Base-by-base conservation (phyloP, 2,113 vertebrate genomes). In the Tragelaphus imberbis region DNA sequence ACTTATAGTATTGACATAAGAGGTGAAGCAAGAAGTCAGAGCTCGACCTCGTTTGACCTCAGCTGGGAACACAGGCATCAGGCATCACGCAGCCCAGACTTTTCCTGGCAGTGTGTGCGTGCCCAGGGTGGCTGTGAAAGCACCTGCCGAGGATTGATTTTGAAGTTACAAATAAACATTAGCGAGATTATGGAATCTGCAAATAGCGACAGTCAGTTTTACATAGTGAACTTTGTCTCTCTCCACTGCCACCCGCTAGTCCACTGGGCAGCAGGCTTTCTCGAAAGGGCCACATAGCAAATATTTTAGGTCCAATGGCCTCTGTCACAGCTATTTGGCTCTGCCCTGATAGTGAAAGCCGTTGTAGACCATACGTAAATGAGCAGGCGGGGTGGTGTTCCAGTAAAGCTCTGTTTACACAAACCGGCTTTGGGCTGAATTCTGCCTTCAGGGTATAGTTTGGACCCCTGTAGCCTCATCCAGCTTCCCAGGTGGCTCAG, bases 361-460 rank as follows among this genome's bases (percentile, higher is more conserved):
- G 9, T 40, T 15, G 5, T 13, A 28, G 81, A n/a, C 33, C 30
- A 6, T 16, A 7, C 16, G 0, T n/a, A 16, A 25, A 3, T 28
- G 85, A 23, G 58, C 5, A 19, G 27, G 1, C 0, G 7, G 58
- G 15, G 2, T 30, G 84, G n/a, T 15, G 15, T 33, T 90, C 36
- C 61, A 30, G 13, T 47, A 65, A 85, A 93, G 23, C 77, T 58
- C 51, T 19, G 25, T 63, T 79, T 40, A 36, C 47, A n/a, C 47
- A 85, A 85, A 23, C 56, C n/a, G 33, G 16, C 49, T 77, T 84
- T 47, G 36, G 28, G 33, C n/a, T 75, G 56, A 28, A 23, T 84
- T 51, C 25, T 40, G 10, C 51, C 21, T n/a, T 55, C 17, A 21
- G 40, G 55, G 40, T 56, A 12, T 17, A 9, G 80, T 15, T 47